Percentiles rank a stretch among this genome's conserved stretches.
These are phyloP conservation scores for Anoplopoma fimbria DNA, from an alignment of 2,113 vertebrate species.

Conservation along the genomic window DNA sequence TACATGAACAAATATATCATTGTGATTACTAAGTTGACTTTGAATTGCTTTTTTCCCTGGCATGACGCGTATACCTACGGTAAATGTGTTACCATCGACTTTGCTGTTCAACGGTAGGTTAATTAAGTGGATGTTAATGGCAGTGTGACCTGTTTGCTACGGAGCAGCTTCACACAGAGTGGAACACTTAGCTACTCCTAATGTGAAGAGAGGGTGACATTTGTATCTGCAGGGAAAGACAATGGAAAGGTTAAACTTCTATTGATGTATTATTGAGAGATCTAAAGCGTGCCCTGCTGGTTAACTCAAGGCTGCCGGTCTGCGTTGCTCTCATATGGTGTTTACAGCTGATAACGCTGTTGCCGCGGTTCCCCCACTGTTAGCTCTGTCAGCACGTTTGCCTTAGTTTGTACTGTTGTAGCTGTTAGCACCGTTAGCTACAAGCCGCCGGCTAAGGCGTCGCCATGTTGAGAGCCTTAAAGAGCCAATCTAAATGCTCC, in stretches of 20 bases:
- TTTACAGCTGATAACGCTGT: no score
- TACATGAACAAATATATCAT: not conserved
- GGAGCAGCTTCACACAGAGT: not conserved
- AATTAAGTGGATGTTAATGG: slow-evolving; percentile 4
- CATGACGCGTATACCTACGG: not conserved
- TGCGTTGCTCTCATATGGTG: not conserved
- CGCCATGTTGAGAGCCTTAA: no score
- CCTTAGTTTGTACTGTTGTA: no score
- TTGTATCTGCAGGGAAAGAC: not conserved
- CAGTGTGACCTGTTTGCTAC: not conserved
- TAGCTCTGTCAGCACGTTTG: no score
- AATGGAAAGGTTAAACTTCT: not conserved
- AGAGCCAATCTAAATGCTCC: not conserved
- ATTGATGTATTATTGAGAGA: not conserved
- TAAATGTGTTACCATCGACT: slow-evolving; percentile 1
- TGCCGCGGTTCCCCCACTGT: no score
- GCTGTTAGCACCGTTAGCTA: no score
- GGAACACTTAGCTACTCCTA: not conserved
- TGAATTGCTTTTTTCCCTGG: not conserved
- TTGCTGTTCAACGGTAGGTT: not conserved
- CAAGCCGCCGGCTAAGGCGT: no score
- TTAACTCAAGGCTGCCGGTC: no score
- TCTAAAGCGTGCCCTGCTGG: no score
- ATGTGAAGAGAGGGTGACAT: not conserved
- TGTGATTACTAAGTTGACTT: not conserved